These are phyloP conservation scores for Megalonaias nervosa DNA, from an alignment of 1,140 invertebrate species.

Conservation along the genomic window DNA sequence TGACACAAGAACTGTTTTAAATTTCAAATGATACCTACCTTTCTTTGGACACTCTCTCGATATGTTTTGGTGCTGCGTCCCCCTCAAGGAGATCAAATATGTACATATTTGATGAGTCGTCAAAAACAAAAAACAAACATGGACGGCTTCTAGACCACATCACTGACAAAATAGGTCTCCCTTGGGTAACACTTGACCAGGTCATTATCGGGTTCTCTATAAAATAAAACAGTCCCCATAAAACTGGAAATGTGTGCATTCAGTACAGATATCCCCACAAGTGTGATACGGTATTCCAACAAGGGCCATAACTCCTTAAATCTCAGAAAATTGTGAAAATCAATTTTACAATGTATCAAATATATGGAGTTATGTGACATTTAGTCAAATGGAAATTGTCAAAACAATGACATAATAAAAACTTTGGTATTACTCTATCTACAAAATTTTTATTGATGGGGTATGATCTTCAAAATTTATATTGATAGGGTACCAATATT, in stretches of 20 bases:
- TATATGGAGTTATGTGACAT: background rate
- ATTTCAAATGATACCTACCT: slow-evolving; percentile 46
- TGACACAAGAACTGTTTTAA: no score
- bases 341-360: background rate
- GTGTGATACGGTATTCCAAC: background rate
- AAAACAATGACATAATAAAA: no score
- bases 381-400: no score
- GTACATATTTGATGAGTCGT: slow-evolving; percentile 74
- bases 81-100: slow-evolving; percentile 77
- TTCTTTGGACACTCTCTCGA: slow-evolving; percentile 69
- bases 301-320: no score
- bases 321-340: background rate
- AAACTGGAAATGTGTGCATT: no score
- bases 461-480: no score
- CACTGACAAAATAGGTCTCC: slow-evolving; percentile 70
- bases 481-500: no score
- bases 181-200: slow-evolving; percentile 66
- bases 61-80: slow-evolving; percentile 70
- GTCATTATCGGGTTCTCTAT: slow-evolving; percentile 74
- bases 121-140: slow-evolving; percentile 76
- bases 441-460: no score
- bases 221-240: slow-evolving; percentile 43
- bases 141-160: slow-evolving; percentile 77
- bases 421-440: no score
- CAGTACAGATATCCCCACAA: background rate